These are phyloP conservation scores for Embiotoca jacksoni DNA, from an alignment of 2,113 vertebrate species.

Conservation along the genomic window DNA sequence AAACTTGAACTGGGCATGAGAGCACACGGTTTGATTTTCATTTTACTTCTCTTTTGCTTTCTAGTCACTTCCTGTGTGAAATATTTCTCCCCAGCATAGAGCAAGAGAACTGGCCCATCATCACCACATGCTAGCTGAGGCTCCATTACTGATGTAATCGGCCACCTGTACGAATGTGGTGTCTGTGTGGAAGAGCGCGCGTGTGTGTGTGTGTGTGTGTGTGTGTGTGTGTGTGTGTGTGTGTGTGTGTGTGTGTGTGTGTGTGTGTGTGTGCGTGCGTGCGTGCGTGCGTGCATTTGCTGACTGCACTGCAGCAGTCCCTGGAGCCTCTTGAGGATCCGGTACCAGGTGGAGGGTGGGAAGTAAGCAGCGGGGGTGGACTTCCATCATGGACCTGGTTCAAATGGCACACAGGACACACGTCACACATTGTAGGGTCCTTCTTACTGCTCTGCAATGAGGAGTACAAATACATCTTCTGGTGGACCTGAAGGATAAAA, in stretches of 20 bases:
- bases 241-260: too few species aligned
- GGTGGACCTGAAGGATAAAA: background rate
- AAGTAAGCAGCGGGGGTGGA: constrained; percentile 30
- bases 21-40: background rate
- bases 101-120: constrained; percentile 23
- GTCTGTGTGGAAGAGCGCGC: constrained; percentile 31
- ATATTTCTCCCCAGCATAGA: constrained; percentile 9
- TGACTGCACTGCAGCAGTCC: constrained; percentile 41
- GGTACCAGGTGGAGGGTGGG: constrained; percentile 51
- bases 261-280: constrained; percentile 6
- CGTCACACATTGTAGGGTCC: constrained; percentile 1
- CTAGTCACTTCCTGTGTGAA: constrained; percentile 22
- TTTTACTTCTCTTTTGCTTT: constrained; percentile 9
- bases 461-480: background rate
- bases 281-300: constrained; percentile 35
- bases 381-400: constrained; percentile 44
- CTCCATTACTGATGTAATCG: constrained; percentile 60
- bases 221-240: too few species aligned
- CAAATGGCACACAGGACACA: constrained; percentile 41
- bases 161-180: constrained; percentile 63
- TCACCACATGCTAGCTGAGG: constrained; percentile 25
- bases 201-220: background rate
- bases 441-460: background rate
- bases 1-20: background rate
- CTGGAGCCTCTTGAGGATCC: constrained; percentile 44